Base-by-base conservation (phyloP, 2,113 vertebrate genomes). In the Callionymus lyra region DNA sequence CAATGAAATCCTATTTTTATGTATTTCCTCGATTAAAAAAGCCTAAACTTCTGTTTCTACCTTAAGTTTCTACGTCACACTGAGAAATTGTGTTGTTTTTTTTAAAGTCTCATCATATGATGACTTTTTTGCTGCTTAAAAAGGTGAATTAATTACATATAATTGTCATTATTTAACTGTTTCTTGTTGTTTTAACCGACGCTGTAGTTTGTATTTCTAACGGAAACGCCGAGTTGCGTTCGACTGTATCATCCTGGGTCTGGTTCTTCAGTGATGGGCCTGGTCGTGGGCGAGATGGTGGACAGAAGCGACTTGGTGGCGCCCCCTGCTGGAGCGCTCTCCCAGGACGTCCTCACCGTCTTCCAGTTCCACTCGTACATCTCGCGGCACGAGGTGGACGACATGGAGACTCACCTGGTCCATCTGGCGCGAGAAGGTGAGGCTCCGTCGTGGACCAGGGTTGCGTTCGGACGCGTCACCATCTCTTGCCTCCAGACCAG, bases 301-400 rank as follows among this genome's bases (percentile, higher is more conserved):
- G 92, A 95, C 81, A 84, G 79, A 47, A 81, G 72, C 0, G 87
- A 94, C 48, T 81, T 88, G 11, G 68, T 47, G 73, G 40, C 16
- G 0, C 31, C 15, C 65, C 84, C 15, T 68, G 81, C 3, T 32
- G 31, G 50, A n/a, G 80, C 74, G 38, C 76, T 90, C 41, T 73
- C 87, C 41, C 89, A 85, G 0, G 92, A 97, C 56, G 82, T 92
- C 48, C 73, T 98, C 32, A 98, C 93, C 0, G 84, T 97, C 53
- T 98, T 97, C 69, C 94, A 97, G 80, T 96, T 93, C 55, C 82
- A 90, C 74, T 74, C 71, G 47, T 98, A 95, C 64, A 83, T 90
- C 47, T 53, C 83, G 6, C 83, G 87, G 48, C 89, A 87, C 12
- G 80, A 80, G 0, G 82, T 94, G 8, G 78, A 53, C 11, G 86